These are phyloP conservation scores for Lycaon pictus DNA, from an alignment of 2,113 vertebrate species.

Conservation along the genomic window DNA sequence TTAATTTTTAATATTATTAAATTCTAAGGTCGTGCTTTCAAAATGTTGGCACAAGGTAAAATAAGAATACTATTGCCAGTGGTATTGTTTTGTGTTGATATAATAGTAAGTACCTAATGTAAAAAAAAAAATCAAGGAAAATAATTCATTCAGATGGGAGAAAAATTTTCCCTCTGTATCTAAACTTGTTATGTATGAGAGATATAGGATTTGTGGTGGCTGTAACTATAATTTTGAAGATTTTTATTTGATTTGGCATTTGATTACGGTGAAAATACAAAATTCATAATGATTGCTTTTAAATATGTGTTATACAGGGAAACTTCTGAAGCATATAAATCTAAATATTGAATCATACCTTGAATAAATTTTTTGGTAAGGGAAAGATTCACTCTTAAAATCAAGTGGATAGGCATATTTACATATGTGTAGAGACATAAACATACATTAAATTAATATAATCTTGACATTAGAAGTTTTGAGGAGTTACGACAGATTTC, in stretches of 20 bases:
- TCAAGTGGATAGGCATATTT: not conserved
- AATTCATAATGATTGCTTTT: not conserved
- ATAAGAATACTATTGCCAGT: not conserved
- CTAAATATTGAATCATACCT: conserved; percentile 25
- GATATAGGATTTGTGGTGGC: not conserved
- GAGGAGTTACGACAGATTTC: not conserved
- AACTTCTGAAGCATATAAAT: not conserved
- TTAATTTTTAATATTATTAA: conserved; percentile 61
- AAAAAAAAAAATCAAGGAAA: not conserved
- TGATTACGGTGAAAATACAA: conserved; percentile 36
- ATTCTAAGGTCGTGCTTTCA: conserved; percentile 4
- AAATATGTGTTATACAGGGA: not conserved
- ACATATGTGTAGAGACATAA: not conserved
- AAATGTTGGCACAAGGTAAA: not conserved
- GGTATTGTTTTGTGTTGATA: conserved; percentile 11
- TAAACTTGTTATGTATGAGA: not conserved
- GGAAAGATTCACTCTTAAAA: not conserved
- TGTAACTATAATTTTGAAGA: not conserved
- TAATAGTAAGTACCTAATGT: not conserved
- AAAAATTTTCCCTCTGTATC: not conserved
- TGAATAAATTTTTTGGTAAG: conserved; percentile 34
- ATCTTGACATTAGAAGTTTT: conserved; percentile 33
- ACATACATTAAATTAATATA: not conserved
- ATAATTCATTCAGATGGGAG: not conserved
- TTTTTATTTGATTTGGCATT: conserved; percentile 42